Evolutionary conservation across 1,140 invertebrate genomes (phyloP), one percentile per base, ranked within the genome.

Genomic region (Chironomus striatipennis): DNA sequence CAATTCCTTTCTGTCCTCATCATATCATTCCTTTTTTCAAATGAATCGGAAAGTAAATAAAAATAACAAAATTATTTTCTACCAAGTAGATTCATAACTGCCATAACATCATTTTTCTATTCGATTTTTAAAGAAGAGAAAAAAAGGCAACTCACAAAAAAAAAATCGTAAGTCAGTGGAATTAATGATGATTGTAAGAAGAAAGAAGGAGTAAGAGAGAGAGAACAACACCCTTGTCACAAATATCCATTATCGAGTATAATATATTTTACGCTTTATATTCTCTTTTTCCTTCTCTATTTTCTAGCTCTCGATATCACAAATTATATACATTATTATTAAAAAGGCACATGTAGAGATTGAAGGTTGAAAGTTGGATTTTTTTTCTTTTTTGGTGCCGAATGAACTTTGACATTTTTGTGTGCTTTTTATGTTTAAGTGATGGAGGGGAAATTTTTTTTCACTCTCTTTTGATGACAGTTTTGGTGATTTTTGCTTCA

Each of bases 191-290:
- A 57, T 57, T 57, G 47, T 57, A 57, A 57, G 24, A 5, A 57
- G 47, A 57, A 15, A 47, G 15, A 70, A 8, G 18, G 65, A 70
- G n/a, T n/a, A n/a, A n/a, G 47, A 57, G n/a, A 47, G 15, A 70
- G 9, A 17, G 65, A 70, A 70, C 65, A 70, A 70, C 65, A 70
- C 65, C 65, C 65, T 70, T 70, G 17, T 70, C 65, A 70, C 65
- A 70, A 70, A 70, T 70, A 70, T 70, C 65, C 65, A 70, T 70
- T 70, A 70, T 70, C n/a, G 24, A 34, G 24, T 34, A 34, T 34
- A 34, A 34, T 34, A 34, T 34, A 34, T 34, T n/a, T 57, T 57
- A 5, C 15, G 47, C n/a, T 57, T n/a, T n/a, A n/a, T n/a, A n/a
- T n/a, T n/a, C n/a, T n/a, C n/a, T n/a, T n/a, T n/a, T n/a, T n/a